Evolutionary conservation across 2,113 vertebrate species (phyloP), one percentile per base, ranked within the genome.

Genomic region (Hyla sarda): DNA sequence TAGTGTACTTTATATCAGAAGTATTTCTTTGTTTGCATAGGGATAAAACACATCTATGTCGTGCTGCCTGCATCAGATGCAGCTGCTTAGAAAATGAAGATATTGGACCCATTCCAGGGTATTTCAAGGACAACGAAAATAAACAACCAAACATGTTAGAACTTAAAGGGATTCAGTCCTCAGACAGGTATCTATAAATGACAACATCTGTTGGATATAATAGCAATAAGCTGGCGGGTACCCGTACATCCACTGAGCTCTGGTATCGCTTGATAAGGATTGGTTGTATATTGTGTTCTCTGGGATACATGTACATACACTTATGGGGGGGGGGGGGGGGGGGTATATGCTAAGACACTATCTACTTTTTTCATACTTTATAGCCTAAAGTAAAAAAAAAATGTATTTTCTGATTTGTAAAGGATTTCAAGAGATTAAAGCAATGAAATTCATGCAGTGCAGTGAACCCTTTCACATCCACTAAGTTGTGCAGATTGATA

Each of bases 91-190:
- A 25, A 12, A 12, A 8, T 67, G 62, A 30, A 30, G 16, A 32
- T 32, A 17, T 32, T 67, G 62, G 30, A 17, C 14, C 0, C 62
- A 16, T 17, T 67, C 62, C 62, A 62, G 25, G n/a, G 11, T 62
- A 14, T 62, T 62, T 30, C 60, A 67, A 67, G 62, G 62, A 67
- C 62, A 67, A 67, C 32, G 60, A 32, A n/a, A 67, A 67, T 32
- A 28, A 13, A 28, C 11, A 28, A 23, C 10, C 25, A 28, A 28
- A 30, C 13, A 28, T n/a, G 17, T 62, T 28, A 17, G 5, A 67
- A 32, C 30, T 17, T 14, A 32, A 67, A 67, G 30, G 28, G 16
- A 34, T 16, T 21, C 16, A 32, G 30, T 69, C 32, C 17, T 67
- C 62, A 32, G 62, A 30, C 10, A 67, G 23, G 21, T 58, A 9